Base-by-base conservation (phyloP, 2,113 vertebrate species). In the Rhabdomys dilectus region DNA sequence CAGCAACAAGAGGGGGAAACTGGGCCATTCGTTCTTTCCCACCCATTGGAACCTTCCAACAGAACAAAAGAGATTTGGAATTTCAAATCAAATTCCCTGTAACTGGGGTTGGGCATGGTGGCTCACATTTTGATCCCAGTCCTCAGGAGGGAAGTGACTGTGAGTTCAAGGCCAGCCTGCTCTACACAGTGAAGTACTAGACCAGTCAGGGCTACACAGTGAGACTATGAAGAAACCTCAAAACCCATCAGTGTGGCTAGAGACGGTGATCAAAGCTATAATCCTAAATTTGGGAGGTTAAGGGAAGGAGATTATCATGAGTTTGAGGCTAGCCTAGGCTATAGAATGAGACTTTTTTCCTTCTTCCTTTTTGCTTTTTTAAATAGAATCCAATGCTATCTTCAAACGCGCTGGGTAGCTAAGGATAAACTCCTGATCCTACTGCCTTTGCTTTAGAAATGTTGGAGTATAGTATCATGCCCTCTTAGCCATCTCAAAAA, bases 11-110 rank as follows among this genome's bases (percentile, higher is more conserved):
- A 0, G 98, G 96, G 0, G 99, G 99, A 87, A 99, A 99, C 3
- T 96, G 92, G 91, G 98, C 99, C 99, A 99, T 99, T 70, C 99
- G 98, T 88, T 99, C 99, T 68, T 98, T 94, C 31, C 99, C 99
- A n/a, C 99, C 99, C 91, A 97, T 97, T 12, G 99, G 99, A 53
- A 99, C 99, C 99, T 99, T 96, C 53, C 13, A 92, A 86, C 88
- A 95, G 96, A 96, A 97, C 36, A 86, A 0, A 91, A 93, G 68
- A 96, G 19, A 51, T 72, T 88, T 91, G 75, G 22, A 84, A 56
- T 39, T 82, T 77, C 66, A 97, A 62, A 60, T 66, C 53, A 90
- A 85, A 93, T 45, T 42, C 16, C 58, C 85, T 19, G 6, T 42
- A 80, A 88, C 56, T 94, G n/a, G 29, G 80, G 15, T n/a, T 70